Evolutionary conservation across 2,113 vertebrate species (phyloP), one percentile per base, ranked within the genome.

Genomic region (Genyomyrus donnyi): DNA sequence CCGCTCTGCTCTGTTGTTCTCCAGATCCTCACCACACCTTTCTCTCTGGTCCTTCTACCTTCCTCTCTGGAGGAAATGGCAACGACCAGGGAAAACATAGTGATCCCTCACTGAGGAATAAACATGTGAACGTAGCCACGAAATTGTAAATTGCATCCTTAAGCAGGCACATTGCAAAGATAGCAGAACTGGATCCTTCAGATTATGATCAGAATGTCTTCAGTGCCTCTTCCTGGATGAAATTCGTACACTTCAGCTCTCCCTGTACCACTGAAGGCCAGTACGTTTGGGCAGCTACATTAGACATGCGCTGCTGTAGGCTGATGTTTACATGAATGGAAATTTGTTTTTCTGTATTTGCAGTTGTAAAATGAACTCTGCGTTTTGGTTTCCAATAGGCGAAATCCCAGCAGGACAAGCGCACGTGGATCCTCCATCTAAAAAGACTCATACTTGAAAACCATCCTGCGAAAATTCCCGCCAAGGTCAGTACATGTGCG

Each of bases 401-500:
- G 5, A 99, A 97, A 90, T 99, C 98, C 0, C 98, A 98, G 91
- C 98, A 98, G 95, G 98, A 99, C 91, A 99, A 99, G 89, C 97
- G 97, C 91, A 97, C 98, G 90, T 99, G 98, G 98, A 97, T 99
- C 93, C 95, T 98, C 91, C 98, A 99, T 92, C 95, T 99, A 91
- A 99, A 99, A 93, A 97, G 98, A 52, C 96, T 99, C 90, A 99
- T 99, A 94, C 97, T 99, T 91, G 98, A 99, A 96, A 99, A 99
- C 92, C 98, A 99, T 46, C 97, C 98, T 0, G 98, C 98, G 62
- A 99, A 98, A 96, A 99, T 99, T 92, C 98, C 98, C 49, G 98
- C 98, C 50, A 99, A 99, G 98, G 98, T 99, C 91, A 95, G 93
- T 0, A 53, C 85, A 62, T 39, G 53, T 56, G 89, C 85, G 49